Evolutionary conservation across 2,113 vertebrate species (phyloP), one percentile per base, ranked within the genome.

Genomic region (Connochaetes taurinus): DNA sequence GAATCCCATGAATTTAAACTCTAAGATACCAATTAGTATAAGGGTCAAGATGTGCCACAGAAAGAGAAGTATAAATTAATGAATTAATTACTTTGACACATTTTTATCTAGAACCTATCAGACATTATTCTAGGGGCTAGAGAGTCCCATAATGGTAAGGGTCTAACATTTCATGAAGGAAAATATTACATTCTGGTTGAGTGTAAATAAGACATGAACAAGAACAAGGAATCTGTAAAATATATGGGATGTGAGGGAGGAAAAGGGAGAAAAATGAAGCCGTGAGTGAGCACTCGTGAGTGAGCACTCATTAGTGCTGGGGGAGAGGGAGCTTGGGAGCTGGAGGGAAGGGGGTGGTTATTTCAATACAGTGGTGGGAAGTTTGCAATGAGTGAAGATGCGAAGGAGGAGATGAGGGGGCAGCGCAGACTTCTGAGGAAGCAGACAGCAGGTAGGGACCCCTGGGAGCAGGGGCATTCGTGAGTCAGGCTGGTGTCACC

Each of bases 11-110:
- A 13, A 47, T 17, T 45, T 90, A 76, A 90, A 53, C 5, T 82
- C 43, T 52, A 36, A 93, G 43, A 71, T 74, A 23, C 4, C n/a
- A 45, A 16, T 33, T 86, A 43, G 76, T 57, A 47, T 3, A 1
- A 16, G 16, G 57, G 16, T 76, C 89, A 78, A 52, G 57, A 83
- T 19, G 3, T 47, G 47, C 11, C 36, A 78, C 16, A 55, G 50
- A 87, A 84, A 84, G 33, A 87, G 50, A 96, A 95, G 60, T 11
- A 62, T 5, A 64, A 50, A 85, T 36, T 27, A 43, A 81, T 43
- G 25, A n/a, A 33, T 74, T 16, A 71, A 85, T 71, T 53, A 76
- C 14, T 23, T 91, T 1, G 29, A 55, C 2, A 89, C 10, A 16
- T 33, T 53, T 29, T 67, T 64, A 43, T 43, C 57, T 90, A 71